Percentiles rank a stretch among this genome's conserved stretches.
Conservation (phyloP, 2,797 vertebrate species). For the Gephyroberyx darwinii region DNA sequence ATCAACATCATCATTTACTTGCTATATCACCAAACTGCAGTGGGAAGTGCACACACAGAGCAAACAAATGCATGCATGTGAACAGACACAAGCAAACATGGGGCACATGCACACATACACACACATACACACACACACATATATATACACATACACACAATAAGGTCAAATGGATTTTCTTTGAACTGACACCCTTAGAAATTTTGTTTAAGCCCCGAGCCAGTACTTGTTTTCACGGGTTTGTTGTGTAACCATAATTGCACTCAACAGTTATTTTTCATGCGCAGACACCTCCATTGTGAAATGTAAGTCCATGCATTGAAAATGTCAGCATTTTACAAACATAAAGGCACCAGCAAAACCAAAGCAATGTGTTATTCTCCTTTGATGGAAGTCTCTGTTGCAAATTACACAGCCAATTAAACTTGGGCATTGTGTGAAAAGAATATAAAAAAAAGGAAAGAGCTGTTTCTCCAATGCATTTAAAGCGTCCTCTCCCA, state of each 20-base stretch:
- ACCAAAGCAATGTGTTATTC: background rate
- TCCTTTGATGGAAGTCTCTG: background rate
- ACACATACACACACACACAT: slow-evolving; percentile 1
- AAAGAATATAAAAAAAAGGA: background rate
- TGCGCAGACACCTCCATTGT: background rate
- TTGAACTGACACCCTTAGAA: too few relatives aligned
- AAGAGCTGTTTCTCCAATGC: background rate
- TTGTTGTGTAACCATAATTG: background rate
- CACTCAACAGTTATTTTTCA: background rate
- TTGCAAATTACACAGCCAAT: slow-evolving; percentile 19
- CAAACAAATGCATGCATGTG: background rate
- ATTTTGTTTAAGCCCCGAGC: background rate
- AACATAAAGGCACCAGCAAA: slow-evolving; percentile 9
- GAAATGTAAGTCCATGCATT: background rate
- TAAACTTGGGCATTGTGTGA: background rate
- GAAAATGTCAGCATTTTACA: slow-evolving; percentile 2
- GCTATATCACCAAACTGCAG: too few relatives aligned
- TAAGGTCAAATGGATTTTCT: too few relatives aligned
- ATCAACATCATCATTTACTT: too few relatives aligned
- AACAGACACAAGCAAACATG: background rate
- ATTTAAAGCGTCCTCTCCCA: slow-evolving; percentile 7
- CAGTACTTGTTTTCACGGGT: background rate
- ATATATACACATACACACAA: background rate
- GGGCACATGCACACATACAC: slow-evolving; percentile 5
- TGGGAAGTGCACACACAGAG: background rate